A percentile compares a stretch with the other conserved stretches of the same genome.
These are phyloP conservation scores for Aporrectodea caliginosa DNA, from an alignment of 1,140 invertebrate genomes.

Conservation along the genomic window DNA sequence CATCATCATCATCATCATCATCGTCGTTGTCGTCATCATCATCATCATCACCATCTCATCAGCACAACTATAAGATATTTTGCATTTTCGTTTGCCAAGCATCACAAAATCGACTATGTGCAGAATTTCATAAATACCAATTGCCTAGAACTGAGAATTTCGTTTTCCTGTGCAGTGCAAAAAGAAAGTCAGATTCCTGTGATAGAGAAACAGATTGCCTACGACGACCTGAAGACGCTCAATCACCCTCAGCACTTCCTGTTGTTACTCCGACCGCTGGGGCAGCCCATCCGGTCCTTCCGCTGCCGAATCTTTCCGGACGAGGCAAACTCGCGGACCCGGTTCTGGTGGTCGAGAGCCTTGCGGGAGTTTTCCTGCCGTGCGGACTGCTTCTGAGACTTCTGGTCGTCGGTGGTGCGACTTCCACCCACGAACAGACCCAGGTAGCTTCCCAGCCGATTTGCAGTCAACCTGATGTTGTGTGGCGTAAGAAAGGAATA, in stretches of 20 bases:
- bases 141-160: background rate
- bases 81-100: too few relatives aligned
- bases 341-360: background rate
- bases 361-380: background rate
- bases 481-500: too few relatives aligned
- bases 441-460: background rate
- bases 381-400: background rate
- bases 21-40: too few relatives aligned
- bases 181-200: background rate
- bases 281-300: background rate
- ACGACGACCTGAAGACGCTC: too few relatives aligned
- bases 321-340: background rate
- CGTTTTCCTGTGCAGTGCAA: background rate
- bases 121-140: background rate
- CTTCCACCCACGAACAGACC: background rate
- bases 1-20: background rate
- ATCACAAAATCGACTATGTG: too few relatives aligned
- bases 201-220: background rate
- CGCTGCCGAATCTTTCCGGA: background rate
- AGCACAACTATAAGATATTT: too few relatives aligned
- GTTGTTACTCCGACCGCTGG: background rate
- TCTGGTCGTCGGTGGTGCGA: background rate
- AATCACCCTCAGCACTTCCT: background rate
- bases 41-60: too few relatives aligned
- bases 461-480: background rate